Conservation (phyloP, 2,888 invertebrate species). For the Hofmannophila pseudospretella region DNA sequence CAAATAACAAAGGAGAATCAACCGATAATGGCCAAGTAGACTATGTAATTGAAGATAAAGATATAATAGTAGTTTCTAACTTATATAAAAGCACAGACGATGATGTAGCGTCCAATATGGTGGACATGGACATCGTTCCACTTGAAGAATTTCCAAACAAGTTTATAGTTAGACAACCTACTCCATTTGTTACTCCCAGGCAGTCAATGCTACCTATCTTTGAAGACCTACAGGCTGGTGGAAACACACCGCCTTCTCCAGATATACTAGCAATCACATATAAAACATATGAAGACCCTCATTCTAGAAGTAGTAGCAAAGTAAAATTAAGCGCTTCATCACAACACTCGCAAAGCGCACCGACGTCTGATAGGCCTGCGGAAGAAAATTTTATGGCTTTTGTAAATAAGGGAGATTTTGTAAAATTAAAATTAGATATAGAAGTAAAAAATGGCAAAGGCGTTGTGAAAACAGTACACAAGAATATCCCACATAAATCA, state of each 20-base stretch:
- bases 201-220: background rate
- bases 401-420: constrained; percentile 32
- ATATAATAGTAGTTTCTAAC: constrained; percentile 16
- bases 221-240: background rate
- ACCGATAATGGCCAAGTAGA: constrained; percentile 11
- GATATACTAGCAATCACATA: background rate
- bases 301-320: constrained; percentile 4
- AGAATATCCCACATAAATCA: constrained; percentile 7
- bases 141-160: background rate
- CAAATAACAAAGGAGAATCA: constrained; percentile 6
- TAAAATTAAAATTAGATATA: constrained; percentile 46
- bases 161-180: background rate
- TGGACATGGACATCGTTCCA: constrained; percentile 7
- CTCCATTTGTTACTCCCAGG: background rate
- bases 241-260: background rate
- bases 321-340: constrained; percentile 2
- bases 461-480: constrained; percentile 11
- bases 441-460: constrained; percentile 31
- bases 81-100: constrained; percentile 20
- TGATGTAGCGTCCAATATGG: constrained; percentile 15
- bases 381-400: constrained; percentile 23
- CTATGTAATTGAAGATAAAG: constrained; percentile 15
- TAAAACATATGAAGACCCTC: background rate
- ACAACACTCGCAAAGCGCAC: background rate
- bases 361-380: background rate